Base-by-base conservation (phyloP, 2,888 invertebrate species). In the Phyllotreta striolata region DNA sequence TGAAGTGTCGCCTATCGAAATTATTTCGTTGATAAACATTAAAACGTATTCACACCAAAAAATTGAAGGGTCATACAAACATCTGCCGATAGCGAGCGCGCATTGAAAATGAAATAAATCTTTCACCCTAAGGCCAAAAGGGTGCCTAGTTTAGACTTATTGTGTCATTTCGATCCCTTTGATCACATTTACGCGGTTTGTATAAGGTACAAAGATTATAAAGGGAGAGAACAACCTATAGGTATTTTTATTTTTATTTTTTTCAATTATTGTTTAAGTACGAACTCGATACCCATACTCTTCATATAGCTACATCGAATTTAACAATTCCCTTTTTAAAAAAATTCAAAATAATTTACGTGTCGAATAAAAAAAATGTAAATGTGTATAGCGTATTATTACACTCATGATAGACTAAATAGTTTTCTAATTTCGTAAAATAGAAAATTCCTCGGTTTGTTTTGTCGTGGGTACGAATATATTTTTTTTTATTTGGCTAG, bases 121-220 rank as follows among this genome's bases (percentile, higher is more conserved):
- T 51, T 37, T 12, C 37, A 51, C 51, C 51, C 51, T 37, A 35
- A 37, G 51, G 51, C n/a, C 8, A 51, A 51, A 51, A 51, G 51
- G 51, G 51, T 51, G 51, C 35, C 5, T 51, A 51, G 51, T 51
- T 51, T 51, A 37, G 51, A 51, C 35, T 35, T 51, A 51, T 51
- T 51, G 51, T 51, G 51, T 51, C 51, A 51, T 51, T 51, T 51
- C 51, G 51, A 51, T 51, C 51, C 49, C 37, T 51, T 34, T 47
- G 47, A 47, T 47, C 47, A 14, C 24, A 47, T 47, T 47, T 51
- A 37, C 51, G 51, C 37, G 51, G 51, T 51, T 51, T 51, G 51
- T 51, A 35, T 35, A 51, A 34, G 37, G 35, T 37, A 51, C 51
- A 51, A 51, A 35, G 51, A 10, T 4, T 3, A 51, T 37, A 51